Evolutionary conservation across 2,797 vertebrate genomes (phyloP), one percentile per base, ranked within the genome.

Genomic region (Catharus ustulatus): DNA sequence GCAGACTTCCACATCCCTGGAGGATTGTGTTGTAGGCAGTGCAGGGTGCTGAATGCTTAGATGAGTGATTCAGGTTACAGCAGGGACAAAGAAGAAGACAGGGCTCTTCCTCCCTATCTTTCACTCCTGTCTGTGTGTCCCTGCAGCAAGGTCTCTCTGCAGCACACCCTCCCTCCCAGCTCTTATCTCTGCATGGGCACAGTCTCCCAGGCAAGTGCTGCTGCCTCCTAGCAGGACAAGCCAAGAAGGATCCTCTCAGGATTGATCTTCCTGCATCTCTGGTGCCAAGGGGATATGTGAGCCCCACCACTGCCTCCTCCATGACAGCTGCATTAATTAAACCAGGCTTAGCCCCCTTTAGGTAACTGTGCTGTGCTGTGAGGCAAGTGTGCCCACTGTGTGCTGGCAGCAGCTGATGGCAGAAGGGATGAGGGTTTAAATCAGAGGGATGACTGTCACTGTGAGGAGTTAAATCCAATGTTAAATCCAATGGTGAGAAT

Each of bases 331-430:
- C 40, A 22, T 59, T 77, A 63, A 46, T 61, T 61, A 72, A 90
- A 71, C 26, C 2, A 5, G 45, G 22, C 32, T 95, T 21, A 5
- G 10, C 63, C 26, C 38, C 16, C 10, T 57, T 58, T 42, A 49
- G 45, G 54, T 77, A 49, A 38, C 52, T 66, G 29, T 40, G 63
- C n/a, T 1, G 0, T 51, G 63, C 55, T 61, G 42, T 3, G 4
- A 49, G 68, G 17, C 0, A 10, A 78, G 10, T 0, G 1, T 87
- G 22, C 7, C 12, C n/a, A 4, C 24, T 15, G 8, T 5, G 1
- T 36, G 30, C n/a, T 23, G 27, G 58, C 59, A 76, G 69, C 63
- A 73, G 87, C 45, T 0, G 7, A n/a, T 52, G 23, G n/a, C 54
- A 72, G 76, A 87, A 91, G 57, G 45, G 27, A 71, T 40, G 9